Conservation (phyloP, 64 coral and sea anemone genomes). For the Acropora tenuis region DNA sequence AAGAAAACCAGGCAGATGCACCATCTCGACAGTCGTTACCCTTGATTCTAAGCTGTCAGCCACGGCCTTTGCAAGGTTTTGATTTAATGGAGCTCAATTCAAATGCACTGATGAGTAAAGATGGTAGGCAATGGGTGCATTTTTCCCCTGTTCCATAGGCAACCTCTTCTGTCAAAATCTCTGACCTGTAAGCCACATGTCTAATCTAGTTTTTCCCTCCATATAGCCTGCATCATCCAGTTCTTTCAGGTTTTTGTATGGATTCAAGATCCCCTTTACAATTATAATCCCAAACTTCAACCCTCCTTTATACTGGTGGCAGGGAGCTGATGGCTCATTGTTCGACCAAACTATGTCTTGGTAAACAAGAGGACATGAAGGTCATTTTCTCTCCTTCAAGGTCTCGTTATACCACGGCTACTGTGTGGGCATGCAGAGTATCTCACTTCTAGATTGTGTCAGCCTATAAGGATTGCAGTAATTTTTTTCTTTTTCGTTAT, state of each 20-base stretch:
- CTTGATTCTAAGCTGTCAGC: neutral
- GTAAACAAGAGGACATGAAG: neutral
- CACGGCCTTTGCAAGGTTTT: neutral
- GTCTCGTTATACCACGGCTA: neutral
- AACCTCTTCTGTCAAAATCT: slow-evolving; percentile 53
- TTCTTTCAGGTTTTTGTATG: slow-evolving; percentile 26
- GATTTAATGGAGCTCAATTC: slow-evolving; percentile 34
- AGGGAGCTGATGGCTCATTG: neutral
- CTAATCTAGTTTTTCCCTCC: slow-evolving; percentile 47
- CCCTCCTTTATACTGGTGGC: slow-evolving; percentile 46
- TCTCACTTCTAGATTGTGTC: neutral
- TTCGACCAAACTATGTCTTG: neutral
- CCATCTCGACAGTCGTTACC: slow-evolving; percentile 2
- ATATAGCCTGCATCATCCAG: slow-evolving; percentile 20
- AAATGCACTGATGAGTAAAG: neutral
- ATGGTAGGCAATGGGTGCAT: slow-evolving; percentile 1
- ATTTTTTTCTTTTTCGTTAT: neutral
- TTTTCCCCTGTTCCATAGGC: slow-evolving; percentile 30
- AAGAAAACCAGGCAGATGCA: neutral
- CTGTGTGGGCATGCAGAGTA: slow-evolving; percentile 41
- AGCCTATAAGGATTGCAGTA: neutral
- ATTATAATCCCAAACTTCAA: slow-evolving; percentile 5
- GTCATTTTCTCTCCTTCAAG: neutral
- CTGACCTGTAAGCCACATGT: neutral
- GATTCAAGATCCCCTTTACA: neutral